Conservation (phyloP, 2,888 invertebrate species). For the Cerastis leucographa region DNA sequence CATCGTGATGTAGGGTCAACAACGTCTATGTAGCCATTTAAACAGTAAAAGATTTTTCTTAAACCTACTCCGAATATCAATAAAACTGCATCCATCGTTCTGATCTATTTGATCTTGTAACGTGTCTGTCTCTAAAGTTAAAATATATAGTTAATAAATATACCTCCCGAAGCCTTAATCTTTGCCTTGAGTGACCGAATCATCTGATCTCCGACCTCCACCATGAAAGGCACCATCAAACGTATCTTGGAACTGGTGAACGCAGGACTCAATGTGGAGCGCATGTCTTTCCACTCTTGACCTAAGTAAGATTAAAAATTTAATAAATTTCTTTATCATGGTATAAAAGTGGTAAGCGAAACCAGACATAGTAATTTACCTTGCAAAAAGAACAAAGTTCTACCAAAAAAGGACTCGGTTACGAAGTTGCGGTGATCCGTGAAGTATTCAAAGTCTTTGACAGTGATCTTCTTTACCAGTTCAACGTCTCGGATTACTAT, state of each 20-base stretch:
- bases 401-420: constrained; percentile 86
- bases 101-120: neutral
- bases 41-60: neutral
- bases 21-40: constrained; percentile 72
- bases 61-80: neutral
- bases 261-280: constrained; percentile 83
- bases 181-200: constrained; percentile 67
- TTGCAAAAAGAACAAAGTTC: constrained; percentile 84
- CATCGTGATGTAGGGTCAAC: constrained; percentile 85
- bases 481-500: constrained; percentile 86
- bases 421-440: constrained; percentile 82
- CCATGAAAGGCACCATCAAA: constrained; percentile 81
- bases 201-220: constrained; percentile 79
- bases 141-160: neutral
- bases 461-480: constrained; percentile 84
- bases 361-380: constrained; percentile 70
- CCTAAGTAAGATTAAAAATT: constrained; percentile 50
- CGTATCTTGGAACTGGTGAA: constrained; percentile 88
- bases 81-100: too few species aligned
- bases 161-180: constrained; percentile 74
- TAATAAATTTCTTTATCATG: neutral
- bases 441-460: constrained; percentile 90
- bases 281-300: constrained; percentile 79
- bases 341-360: neutral
- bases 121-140: neutral